Evolutionary conservation across 1,140 invertebrate species (phyloP), one percentile per base, ranked within the genome.

Genomic region (Aphaenogaster ashmeadi): DNA sequence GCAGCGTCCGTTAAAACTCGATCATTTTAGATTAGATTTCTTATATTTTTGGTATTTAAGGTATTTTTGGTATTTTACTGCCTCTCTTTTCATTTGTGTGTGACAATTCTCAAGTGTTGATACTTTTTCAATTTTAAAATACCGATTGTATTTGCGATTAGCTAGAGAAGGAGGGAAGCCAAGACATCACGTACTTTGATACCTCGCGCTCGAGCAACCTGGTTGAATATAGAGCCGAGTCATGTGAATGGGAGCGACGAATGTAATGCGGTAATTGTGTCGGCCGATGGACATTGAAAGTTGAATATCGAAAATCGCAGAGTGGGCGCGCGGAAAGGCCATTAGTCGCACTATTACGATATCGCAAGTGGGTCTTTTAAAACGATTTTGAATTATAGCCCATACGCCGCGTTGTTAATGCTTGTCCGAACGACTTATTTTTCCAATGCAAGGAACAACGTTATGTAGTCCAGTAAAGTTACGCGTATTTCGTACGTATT

Each of bases 281-380:
- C 69, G 69, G 54, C 54, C 41, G 80, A 75, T 64, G 67, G 54
- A 62, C 69, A 54, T 74, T 74, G 69, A 84, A 84, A 84, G 54
- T 75, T 74, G 80, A 84, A 75, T 75, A 74, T 74, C 33, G 80
- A 84, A 84, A 84, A 84, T 84, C 56, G 80, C 56, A 36, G 64
- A 69, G 62, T 58, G 79, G 52, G 27, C 54, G 80, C 54, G 44
- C 47, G 47, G 38, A 54, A 81, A 81, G 64, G 72, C 80, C 80
- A 84, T 84, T 84, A 84, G 54, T 60, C 41, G 67, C 41, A 60
- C 69, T 84, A 84, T 75, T 84, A 75, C 80, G n/a, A 60, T 84
- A 27, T 47, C 54, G 54, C 54, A 74, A 83, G 41, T 60, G 80
- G 56, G n/a, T 54, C 71, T 74, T 56, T 62, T 60, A 74, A 84